Base-by-base conservation (phyloP, 2,797 vertebrate genomes). In the Acipenser ruthenus region DNA sequence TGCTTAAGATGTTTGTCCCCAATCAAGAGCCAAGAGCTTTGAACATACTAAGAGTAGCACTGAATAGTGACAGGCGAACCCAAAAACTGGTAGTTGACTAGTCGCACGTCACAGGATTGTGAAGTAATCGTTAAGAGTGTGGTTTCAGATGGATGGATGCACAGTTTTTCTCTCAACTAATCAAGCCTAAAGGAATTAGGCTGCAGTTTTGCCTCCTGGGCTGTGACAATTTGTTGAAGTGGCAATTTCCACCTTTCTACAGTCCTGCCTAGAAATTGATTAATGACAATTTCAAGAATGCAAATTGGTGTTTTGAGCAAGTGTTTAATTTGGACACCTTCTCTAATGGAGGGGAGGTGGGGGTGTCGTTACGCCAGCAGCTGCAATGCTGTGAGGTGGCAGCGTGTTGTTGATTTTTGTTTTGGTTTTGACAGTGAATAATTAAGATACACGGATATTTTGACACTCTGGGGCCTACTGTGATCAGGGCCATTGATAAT, bases 261-360 rank as follows among this genome's bases (percentile, higher is more conserved):
- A 37, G 3, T 37, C 37, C 37, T 37, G 37, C 37, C 37, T 37
- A 37, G 37, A 37, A 37, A 37, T 5, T 60, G 49, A 71, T 52
- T 67, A 71, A 73, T 67, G 37, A 63, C 73, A 67, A 69, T 73
- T 73, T 75, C 62, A 47, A 12, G 66, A 72, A 67, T 55, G 49
- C 74, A 69, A 73, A 82, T 73, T 73, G 78, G 64, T 79, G 81
- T 84, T 86, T 83, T 76, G 79, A 86, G 70, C 62, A 37, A 61
- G 65, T 69, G 63, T 83, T 80, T 79, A 81, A 80, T 84, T 74
- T 74, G 4, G 49, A 78, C 77, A 75, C 72, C 73, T 79, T 76
- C 76, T 81, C 80, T 83, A 83, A 82, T 87, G 71, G 74, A 70
- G 51, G 3, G 69, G 2, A 67, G 73, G 65, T 56, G 68, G 70